These are phyloP conservation scores for Hemithea aestivaria DNA, from an alignment of 2,888 invertebrate species.

Conservation along the genomic window DNA sequence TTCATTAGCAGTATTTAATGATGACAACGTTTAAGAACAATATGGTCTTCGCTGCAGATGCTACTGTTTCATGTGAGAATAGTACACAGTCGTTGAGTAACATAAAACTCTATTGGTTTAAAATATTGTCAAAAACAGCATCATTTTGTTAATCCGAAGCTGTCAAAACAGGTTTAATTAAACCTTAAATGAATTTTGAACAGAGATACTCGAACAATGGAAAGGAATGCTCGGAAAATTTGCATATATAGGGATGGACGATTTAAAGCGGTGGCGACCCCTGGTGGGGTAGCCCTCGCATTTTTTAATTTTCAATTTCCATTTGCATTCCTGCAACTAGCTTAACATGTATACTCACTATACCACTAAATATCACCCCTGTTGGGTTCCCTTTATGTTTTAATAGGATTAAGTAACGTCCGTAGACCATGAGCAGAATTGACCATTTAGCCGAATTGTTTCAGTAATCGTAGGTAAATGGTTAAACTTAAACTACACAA, in stretches of 20 bases:
- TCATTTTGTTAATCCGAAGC: conserved; percentile 17
- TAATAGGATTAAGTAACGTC: too few relatives aligned
- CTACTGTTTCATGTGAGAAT: conserved; percentile 5
- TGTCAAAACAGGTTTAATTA: conserved; percentile 24
- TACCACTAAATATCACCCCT: conserved; percentile 26
- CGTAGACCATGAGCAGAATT: too few relatives aligned
- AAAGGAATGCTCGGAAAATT: conserved; percentile 66
- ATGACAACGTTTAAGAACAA: conserved; percentile 64
- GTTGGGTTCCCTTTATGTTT: too few relatives aligned
- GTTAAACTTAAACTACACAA: too few relatives aligned
- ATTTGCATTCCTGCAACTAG: conserved; percentile 71
- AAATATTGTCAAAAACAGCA: background rate
- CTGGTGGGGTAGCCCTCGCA: conserved; percentile 64
- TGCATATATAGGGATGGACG: conserved; percentile 74
- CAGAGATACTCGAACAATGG: conserved; percentile 57
- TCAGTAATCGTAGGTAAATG: too few relatives aligned
- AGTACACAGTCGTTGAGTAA: too few relatives aligned
- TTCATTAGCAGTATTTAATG: conserved; percentile 77
- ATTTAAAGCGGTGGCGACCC: conserved; percentile 75
- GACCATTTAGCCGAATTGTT: too few relatives aligned
- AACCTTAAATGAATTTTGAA: conserved; percentile 26
- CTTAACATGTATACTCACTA: conserved; percentile 25
- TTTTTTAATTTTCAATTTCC: conserved; percentile 78
- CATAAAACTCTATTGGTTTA: too few relatives aligned
- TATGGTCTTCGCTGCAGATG: conserved; percentile 48